Conservation (phyloP, 2,797 vertebrate species). For the Xenentodon cancila region DNA sequence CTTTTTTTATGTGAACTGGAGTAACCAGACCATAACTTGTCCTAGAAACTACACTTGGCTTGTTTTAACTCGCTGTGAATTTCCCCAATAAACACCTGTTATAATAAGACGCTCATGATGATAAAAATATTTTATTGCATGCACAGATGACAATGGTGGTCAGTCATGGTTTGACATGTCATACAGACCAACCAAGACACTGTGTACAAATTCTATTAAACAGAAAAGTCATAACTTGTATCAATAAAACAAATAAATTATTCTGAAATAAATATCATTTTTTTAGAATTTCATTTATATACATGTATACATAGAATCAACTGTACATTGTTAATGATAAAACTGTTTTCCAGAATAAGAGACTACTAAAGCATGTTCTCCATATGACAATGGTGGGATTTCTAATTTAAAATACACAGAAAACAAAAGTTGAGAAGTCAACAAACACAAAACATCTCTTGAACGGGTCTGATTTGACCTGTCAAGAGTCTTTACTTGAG, state of each 20-base stretch:
- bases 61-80: background rate
- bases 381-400: conserved; percentile 3
- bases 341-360: conserved; percentile 21
- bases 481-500: background rate
- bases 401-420: conserved; percentile 44
- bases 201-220: conserved; percentile 39
- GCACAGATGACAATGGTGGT: conserved; percentile 75
- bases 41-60: background rate
- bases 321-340: conserved; percentile 31
- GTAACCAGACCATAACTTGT: no score
- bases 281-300: conserved; percentile 39
- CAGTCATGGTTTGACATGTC: conserved; percentile 84
- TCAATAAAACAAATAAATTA: conserved; percentile 65
- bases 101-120: conserved; percentile 3
- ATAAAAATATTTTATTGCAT: conserved; percentile 65
- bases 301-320: conserved; percentile 53
- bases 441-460: conserved; percentile 29
- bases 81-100: background rate
- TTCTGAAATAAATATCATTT: conserved; percentile 63
- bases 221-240: conserved; percentile 7
- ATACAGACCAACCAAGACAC: conserved; percentile 83
- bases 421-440: background rate
- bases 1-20: no score
- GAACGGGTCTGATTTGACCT: background rate
- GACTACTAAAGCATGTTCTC: conserved; percentile 9